Evolutionary conservation across 2,113 vertebrate species (phyloP).

Genomic region (Girardinichthys multiradiatus): DNA sequence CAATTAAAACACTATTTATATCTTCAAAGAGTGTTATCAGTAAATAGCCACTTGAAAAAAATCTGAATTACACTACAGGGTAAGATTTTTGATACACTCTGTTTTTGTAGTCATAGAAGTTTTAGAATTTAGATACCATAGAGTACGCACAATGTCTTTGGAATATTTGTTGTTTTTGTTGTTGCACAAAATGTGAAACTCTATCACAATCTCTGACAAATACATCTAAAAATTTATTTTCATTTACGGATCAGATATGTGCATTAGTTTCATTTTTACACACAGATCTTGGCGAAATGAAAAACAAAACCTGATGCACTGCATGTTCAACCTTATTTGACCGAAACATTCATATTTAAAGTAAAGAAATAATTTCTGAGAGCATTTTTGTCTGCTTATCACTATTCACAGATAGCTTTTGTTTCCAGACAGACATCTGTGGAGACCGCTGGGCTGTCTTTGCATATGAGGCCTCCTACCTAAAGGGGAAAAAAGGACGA

Average conservation of each 20-base stretch:
- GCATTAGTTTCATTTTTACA: not conserved
- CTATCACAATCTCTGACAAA: not conserved
- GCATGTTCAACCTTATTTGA: not conserved
- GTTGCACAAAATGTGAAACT: constrained; percentile 3
- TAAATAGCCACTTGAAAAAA: constrained; percentile 1
- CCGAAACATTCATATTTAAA: not conserved
- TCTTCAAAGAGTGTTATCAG: constrained; percentile 35
- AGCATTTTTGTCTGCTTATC: not conserved
- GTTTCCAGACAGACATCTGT: constrained; percentile 32
- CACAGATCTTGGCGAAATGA: constrained; percentile 11
- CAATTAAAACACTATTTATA: constrained; percentile 13
- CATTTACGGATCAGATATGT: constrained; percentile 11
- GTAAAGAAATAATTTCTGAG: not conserved
- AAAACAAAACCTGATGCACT: constrained; percentile 9
- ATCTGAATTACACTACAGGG: not conserved
- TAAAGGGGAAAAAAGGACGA: not conserved
- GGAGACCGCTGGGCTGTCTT: constrained; percentile 27
- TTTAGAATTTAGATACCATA: not conserved
- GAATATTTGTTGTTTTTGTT: constrained; percentile 1
- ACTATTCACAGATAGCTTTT: constrained; percentile 3
- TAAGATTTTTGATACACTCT: too few species aligned
- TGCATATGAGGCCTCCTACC: constrained; percentile 25
- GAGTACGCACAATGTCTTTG: not conserved
- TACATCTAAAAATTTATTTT: not conserved
- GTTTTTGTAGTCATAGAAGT: not conserved